These are phyloP conservation scores for Clarias batrachus DNA, from an alignment of 2,113 vertebrate species.

Conservation along the genomic window DNA sequence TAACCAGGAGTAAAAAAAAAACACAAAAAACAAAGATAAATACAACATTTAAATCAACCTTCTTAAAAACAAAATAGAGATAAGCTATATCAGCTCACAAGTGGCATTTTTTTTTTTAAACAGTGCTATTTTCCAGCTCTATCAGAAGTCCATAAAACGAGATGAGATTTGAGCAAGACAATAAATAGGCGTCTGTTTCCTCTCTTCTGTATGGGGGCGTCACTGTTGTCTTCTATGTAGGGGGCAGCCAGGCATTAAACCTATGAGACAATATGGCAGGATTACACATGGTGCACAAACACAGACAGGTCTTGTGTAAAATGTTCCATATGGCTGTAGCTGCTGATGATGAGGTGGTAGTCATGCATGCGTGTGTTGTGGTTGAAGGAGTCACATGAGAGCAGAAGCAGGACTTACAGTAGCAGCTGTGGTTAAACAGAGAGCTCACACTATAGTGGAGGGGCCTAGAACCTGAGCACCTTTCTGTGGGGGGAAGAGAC, in stretches of 20 bases:
- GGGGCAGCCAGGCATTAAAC: conserved; percentile 52
- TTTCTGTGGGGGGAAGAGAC: conserved; percentile 63
- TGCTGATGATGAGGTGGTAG: conserved; percentile 12
- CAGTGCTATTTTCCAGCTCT: conserved; percentile 58
- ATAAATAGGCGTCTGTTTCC: conserved; percentile 42
- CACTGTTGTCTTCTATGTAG: conserved; percentile 27
- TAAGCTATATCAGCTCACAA: conserved; percentile 54
- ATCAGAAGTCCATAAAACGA: conserved; percentile 35
- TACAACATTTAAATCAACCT: conserved; percentile 56
- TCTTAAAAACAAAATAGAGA: conserved; percentile 30
- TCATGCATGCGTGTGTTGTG: conserved; percentile 28
- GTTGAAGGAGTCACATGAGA: conserved; percentile 33
- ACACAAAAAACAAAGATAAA: conserved; percentile 57
- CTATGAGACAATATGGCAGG: conserved; percentile 24
- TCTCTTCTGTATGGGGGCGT: conserved; percentile 21
- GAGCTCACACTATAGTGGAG: conserved; percentile 78
- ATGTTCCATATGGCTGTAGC: neutral
- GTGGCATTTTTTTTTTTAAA: conserved; percentile 43
- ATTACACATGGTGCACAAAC: neutral
- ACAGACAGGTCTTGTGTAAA: neutral
- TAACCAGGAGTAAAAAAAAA: conserved; percentile 52
- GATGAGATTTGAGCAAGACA: conserved; percentile 32
- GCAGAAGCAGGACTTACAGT: conserved; percentile 70
- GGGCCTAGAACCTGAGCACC: conserved; percentile 73
- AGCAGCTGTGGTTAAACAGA: conserved; percentile 56